These are phyloP conservation scores for Sardina pilchardus DNA, from an alignment of 2,113 vertebrate species.

Conservation along the genomic window DNA sequence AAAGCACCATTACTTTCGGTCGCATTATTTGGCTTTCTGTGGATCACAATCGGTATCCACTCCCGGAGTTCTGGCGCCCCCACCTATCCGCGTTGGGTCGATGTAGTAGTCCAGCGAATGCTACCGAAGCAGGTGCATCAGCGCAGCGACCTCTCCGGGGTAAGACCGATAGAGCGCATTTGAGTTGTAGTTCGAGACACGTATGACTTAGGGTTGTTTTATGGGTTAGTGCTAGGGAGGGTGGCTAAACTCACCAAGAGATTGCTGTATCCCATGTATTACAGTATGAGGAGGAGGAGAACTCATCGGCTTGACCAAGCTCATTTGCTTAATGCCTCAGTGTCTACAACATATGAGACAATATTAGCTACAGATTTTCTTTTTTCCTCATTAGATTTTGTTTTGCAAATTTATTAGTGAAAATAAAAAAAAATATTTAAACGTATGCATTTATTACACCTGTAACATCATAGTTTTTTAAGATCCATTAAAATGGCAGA, in stretches of 20 bases:
- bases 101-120: conserved; percentile 32
- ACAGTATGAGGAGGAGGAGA: conserved; percentile 75
- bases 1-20: conserved; percentile 81
- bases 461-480: too few species aligned
- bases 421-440: background rate
- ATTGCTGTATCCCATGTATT: conserved; percentile 63
- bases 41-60: background rate
- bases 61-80: background rate
- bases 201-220: background rate
- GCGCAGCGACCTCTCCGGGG: conserved; percentile 35
- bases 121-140: conserved; percentile 43
- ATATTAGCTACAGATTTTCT: too few species aligned
- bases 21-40: background rate
- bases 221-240: background rate
- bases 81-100: background rate
- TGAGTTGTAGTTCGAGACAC: conserved; percentile 7
- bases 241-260: too few species aligned
- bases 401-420: background rate
- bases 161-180: conserved; percentile 36
- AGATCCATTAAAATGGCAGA: background rate
- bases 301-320: conserved; percentile 79
- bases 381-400: background rate
- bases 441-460: too few species aligned
- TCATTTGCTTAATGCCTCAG: too few species aligned
- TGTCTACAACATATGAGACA: too few species aligned